These are phyloP conservation scores for Xenopus laevis DNA, from an alignment of 2,113 vertebrate genomes.

Conservation along the genomic window DNA sequence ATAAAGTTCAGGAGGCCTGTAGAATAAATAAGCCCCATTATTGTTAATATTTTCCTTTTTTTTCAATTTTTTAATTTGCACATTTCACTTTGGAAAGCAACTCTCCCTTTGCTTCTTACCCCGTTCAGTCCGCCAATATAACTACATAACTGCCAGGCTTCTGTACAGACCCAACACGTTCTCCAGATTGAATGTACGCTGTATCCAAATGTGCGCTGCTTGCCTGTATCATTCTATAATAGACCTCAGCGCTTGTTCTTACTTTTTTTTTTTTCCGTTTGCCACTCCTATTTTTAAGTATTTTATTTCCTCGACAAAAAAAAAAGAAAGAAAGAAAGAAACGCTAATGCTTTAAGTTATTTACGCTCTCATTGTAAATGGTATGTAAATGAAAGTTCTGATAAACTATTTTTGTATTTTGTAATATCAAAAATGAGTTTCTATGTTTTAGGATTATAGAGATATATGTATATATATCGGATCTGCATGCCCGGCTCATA, in stretches of 20 bases:
- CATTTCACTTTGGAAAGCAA: slow-evolving; percentile 64
- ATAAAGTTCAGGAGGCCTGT: too few species aligned
- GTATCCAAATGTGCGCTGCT: slow-evolving; percentile 52
- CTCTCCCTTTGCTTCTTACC: slow-evolving; percentile 55
- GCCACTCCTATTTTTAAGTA: slow-evolving; percentile 47
- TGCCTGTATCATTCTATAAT: slow-evolving; percentile 50
- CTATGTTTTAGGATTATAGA: slow-evolving; percentile 89
- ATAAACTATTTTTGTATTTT: slow-evolving; percentile 87
- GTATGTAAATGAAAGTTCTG: slow-evolving; percentile 93
- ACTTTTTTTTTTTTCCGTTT: slow-evolving; percentile 39
- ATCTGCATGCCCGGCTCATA: slow-evolving; percentile 72
- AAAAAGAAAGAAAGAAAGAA: too few species aligned
- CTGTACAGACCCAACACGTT: slow-evolving; percentile 33
- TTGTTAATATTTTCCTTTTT: too few species aligned
- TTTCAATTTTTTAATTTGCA: slow-evolving; percentile 63
- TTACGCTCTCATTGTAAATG: slow-evolving; percentile 83
- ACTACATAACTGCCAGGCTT: slow-evolving; percentile 41
- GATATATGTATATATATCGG: slow-evolving; percentile 73
- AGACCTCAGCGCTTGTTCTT: slow-evolving; percentile 14
- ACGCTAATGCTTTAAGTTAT: slow-evolving; percentile 71
- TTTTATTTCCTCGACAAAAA: slow-evolving; percentile 61
- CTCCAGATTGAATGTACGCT: slow-evolving; percentile 51
- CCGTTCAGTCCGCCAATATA: slow-evolving; percentile 52
- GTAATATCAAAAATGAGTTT: slow-evolving; percentile 87
- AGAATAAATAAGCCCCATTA: too few species aligned